phyloP scores from a whole-genome alignment of 2,888 invertebrate genomes.

The Lasius fuliginosus region DNA sequence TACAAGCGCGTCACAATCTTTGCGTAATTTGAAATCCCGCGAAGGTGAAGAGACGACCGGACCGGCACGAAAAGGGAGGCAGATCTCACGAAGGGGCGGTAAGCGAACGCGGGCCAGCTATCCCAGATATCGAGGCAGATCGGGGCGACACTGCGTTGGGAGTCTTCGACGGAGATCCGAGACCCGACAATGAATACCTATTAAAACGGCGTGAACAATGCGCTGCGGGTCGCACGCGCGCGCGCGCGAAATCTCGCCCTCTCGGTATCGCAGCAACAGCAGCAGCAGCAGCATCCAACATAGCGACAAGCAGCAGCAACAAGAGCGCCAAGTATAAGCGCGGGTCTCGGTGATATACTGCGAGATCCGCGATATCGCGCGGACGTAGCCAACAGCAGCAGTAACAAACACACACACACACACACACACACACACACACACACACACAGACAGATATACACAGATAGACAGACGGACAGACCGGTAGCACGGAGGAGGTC shows the following conservation, averaged over 20 bases:
- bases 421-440: conserved; percentile 11
- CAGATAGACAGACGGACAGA: neutral
- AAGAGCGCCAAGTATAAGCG: conserved; percentile 72
- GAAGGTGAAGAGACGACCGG: neutral
- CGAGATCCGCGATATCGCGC: conserved; percentile 84
- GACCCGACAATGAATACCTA: conserved; percentile 83
- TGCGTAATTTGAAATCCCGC: neutral
- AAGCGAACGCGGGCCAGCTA: conserved; percentile 57
- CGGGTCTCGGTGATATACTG: conserved; percentile 83
- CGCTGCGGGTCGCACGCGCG: conserved; percentile 57
- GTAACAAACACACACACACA: conserved; percentile 14
- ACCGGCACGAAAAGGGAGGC: neutral
- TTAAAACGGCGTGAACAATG: conserved; percentile 85
- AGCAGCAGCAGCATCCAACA: conserved; percentile 55
- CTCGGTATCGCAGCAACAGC: conserved; percentile 69
- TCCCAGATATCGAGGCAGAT: conserved; percentile 75
- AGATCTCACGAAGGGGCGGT: neutral
- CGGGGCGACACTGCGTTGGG: conserved; percentile 74
- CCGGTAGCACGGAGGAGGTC: conserved; percentile 27
- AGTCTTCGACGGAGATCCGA: conserved; percentile 76
- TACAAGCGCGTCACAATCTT: neutral
- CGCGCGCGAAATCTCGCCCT: conserved; percentile 58
- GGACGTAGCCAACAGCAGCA: conserved; percentile 37
- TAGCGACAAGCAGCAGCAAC: conserved; percentile 57
- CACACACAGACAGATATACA: neutral